Conservation (phyloP, 2,113 vertebrate species). For the Speoplatyrhinus poulsoni region DNA sequence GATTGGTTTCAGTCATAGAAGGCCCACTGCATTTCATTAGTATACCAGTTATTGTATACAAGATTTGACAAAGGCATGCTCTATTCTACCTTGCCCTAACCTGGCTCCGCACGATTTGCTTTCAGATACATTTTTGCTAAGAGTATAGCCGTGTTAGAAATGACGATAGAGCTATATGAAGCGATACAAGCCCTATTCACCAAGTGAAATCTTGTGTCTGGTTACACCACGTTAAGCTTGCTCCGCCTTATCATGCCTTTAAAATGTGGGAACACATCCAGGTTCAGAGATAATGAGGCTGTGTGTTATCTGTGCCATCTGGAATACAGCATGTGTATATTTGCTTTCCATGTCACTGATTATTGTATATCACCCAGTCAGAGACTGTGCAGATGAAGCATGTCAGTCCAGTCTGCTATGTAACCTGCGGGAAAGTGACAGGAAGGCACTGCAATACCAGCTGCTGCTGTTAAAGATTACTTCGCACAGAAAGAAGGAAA, state of each 20-base stretch:
- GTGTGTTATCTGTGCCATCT: slow-evolving; percentile 12
- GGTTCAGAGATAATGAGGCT: slow-evolving; percentile 22
- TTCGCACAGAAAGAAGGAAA: background rate
- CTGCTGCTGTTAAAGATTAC: background rate
- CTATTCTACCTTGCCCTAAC: no score
- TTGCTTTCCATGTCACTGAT: slow-evolving; percentile 20
- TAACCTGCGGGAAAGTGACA: slow-evolving; percentile 2
- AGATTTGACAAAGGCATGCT: no score
- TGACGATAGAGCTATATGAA: no score
- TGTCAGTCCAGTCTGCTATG: slow-evolving; percentile 12
- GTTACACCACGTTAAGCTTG: no score
- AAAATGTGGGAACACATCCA: slow-evolving; percentile 21
- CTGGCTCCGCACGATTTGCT: no score
- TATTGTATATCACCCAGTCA: slow-evolving; percentile 4
- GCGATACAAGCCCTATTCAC: no score
- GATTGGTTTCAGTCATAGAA: background rate
- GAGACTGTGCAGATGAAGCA: background rate
- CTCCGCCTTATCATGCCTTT: slow-evolving; percentile 21
- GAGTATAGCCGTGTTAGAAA: no score
- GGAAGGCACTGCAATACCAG: background rate
- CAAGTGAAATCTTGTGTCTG: background rate
- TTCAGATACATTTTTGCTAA: no score
- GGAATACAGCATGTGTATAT: slow-evolving; percentile 6
- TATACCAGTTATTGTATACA: background rate
- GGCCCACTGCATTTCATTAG: background rate